Conservation (phyloP, 2,888 invertebrate genomes). For the Drosophila meridionalis region DNA sequence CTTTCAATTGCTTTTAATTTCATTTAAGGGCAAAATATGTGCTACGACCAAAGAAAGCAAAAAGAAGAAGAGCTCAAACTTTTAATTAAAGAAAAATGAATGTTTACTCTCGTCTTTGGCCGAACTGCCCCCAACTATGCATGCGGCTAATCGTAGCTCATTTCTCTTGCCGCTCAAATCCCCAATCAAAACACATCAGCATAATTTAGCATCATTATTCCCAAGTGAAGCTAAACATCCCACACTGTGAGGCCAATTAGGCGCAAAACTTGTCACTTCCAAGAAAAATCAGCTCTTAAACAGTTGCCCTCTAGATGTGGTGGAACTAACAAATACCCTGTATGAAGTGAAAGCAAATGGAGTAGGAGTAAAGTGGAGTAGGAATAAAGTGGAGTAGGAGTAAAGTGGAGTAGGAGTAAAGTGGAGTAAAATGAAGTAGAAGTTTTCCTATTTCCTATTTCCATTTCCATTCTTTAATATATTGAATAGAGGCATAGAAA, state of each 20-base stretch:
- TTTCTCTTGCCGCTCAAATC: neutral
- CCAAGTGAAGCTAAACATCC: neutral
- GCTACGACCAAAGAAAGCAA: neutral
- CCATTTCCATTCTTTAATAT: too few relatives aligned
- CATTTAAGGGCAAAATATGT: neutral
- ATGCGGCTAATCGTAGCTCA: slow-evolving; percentile 13
- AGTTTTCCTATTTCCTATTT: too few relatives aligned
- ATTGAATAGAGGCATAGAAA: too few relatives aligned
- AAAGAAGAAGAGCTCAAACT: neutral
- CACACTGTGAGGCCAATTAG: slow-evolving; percentile 36
- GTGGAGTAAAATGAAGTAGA: too few relatives aligned
- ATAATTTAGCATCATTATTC: slow-evolving; percentile 36
- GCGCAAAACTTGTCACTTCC: slow-evolving; percentile 40
- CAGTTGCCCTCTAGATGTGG: neutral
- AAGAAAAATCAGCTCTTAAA: slow-evolving; percentile 29
- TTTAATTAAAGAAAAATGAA: slow-evolving; percentile 14
- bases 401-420: too few relatives aligned
- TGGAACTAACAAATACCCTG: neutral
- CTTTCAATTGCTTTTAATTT: slow-evolving; percentile 13
- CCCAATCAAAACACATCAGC: slow-evolving; percentile 32
- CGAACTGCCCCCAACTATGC: neutral
- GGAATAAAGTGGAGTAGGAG: too few relatives aligned
- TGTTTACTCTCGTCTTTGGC: neutral
- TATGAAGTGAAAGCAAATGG: too few relatives aligned
- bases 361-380: too few relatives aligned